Evolutionary conservation across 2,797 vertebrate species (phyloP), one percentile per base, ranked within the genome.

Genomic region (Lacerta viridis): DNA sequence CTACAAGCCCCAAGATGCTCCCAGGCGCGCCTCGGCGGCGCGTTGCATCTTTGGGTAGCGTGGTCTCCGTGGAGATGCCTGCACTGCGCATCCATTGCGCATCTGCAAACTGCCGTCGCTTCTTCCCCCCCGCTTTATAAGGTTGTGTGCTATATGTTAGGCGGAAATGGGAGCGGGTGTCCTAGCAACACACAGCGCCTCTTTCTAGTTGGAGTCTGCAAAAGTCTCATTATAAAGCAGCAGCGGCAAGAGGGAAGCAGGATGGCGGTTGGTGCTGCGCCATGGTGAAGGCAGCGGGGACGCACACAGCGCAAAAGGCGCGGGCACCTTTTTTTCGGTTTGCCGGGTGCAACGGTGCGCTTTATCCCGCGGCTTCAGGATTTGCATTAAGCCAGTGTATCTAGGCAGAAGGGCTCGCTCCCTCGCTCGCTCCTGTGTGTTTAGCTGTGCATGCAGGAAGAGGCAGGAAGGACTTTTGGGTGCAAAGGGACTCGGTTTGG

Each of bases 141-240:
- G 50, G 50, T 15, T 15, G 50, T 17, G 55, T 6, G 55, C 15
- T 41, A 69, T n/a, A 5, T 55, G 88, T 17, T 66, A 64, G 78
- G 74, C 43, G 64, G 46, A 25, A 25, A 55, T 15, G 13, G 71
- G 1, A 41, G 80, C 0, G 10, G 23, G 94, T 95, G 81, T 88
- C 95, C 89, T 90, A 90, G 94, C 95, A 94, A 95, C 95, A 18
- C 68, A n/a, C 50, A 69, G 89, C 71, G 87, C 78, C 29, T n/a
- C 17, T 41, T 68, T 33, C 23, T 10, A 39, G 64, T 55, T 43
- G 43, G 46, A 25, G 74, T 29, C n/a, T 71, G 74, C 23, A 29
- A 8, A 8, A 33, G 68, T 27, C 20, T 29, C 50, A 3, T 5
- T 79, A 43, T 25, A 50, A 55, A 55, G 50, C 13, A 33, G 83